These are phyloP conservation scores for Rhamnusium bicolor DNA, from an alignment of 2,888 invertebrate genomes.

Conservation along the genomic window DNA sequence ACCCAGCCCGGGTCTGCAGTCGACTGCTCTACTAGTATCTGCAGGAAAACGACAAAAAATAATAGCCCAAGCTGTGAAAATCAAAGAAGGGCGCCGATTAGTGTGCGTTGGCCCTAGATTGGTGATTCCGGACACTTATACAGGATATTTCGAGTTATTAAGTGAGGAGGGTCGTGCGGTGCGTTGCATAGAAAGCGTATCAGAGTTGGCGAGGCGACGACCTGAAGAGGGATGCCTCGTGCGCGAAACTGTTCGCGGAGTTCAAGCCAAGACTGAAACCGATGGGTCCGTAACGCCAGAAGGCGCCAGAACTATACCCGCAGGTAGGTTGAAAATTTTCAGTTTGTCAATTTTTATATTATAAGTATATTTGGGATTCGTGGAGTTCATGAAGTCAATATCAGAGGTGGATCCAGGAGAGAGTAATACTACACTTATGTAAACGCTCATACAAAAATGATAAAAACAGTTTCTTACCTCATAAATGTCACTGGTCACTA, in stretches of 20 bases:
- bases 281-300: conserved; percentile 79
- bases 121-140: conserved; percentile 91
- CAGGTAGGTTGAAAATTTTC: conserved; percentile 71
- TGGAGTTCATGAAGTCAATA: too few relatives aligned
- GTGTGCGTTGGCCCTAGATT: conserved; percentile 87
- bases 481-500: too few relatives aligned
- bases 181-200: conserved; percentile 90
- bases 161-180: conserved; percentile 96
- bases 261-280: conserved; percentile 76
- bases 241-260: conserved; percentile 83
- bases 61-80: conserved; percentile 90
- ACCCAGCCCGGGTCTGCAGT: conserved; percentile 89
- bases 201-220: conserved; percentile 85
- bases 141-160: conserved; percentile 93
- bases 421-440: too few relatives aligned
- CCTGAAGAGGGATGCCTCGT: conserved; percentile 85
- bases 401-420: too few relatives aligned
- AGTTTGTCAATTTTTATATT: too few relatives aligned
- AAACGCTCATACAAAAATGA: too few relatives aligned
- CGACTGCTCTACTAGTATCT: conserved; percentile 88
- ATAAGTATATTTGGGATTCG: too few relatives aligned
- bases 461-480: too few relatives aligned
- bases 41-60: conserved; percentile 90
- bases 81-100: conserved; percentile 89
- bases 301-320: conserved; percentile 83